Conservation (phyloP, 1,140 invertebrate genomes). For the Papilio xuthus region DNA sequence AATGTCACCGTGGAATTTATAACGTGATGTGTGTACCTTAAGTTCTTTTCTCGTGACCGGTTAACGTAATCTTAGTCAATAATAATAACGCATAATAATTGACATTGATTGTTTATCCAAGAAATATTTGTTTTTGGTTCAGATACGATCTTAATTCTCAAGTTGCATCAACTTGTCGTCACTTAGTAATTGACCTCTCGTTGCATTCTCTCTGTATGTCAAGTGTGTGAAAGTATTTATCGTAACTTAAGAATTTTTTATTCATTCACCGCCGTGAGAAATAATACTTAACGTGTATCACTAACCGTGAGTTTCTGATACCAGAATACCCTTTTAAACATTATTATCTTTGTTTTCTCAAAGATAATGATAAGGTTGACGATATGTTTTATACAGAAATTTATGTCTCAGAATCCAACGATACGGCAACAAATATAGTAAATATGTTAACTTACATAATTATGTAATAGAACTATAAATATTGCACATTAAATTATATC, state of each 20-base stretch:
- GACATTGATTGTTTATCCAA: neutral
- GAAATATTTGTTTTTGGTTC: constrained; percentile 22
- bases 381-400: too few species aligned
- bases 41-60: neutral
- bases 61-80: neutral
- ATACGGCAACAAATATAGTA: too few species aligned
- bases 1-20: neutral
- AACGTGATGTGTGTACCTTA: neutral
- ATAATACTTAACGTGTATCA: neutral
- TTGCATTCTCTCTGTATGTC: neutral
- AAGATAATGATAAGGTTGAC: too few species aligned
- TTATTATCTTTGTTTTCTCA: too few species aligned
- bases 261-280: neutral
- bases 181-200: neutral
- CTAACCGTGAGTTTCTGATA: too few species aligned
- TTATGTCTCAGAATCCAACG: too few species aligned
- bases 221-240: constrained; percentile 20
- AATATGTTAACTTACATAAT: too few species aligned
- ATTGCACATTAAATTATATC: too few species aligned
- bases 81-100: neutral
- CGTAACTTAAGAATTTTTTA: neutral
- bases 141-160: neutral
- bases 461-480: too few species aligned
- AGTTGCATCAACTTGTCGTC: neutral
- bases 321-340: too few species aligned